phyloP scores from a whole-genome alignment of 2,888 invertebrate genomes.

The Galerucella nymphaeae region DNA sequence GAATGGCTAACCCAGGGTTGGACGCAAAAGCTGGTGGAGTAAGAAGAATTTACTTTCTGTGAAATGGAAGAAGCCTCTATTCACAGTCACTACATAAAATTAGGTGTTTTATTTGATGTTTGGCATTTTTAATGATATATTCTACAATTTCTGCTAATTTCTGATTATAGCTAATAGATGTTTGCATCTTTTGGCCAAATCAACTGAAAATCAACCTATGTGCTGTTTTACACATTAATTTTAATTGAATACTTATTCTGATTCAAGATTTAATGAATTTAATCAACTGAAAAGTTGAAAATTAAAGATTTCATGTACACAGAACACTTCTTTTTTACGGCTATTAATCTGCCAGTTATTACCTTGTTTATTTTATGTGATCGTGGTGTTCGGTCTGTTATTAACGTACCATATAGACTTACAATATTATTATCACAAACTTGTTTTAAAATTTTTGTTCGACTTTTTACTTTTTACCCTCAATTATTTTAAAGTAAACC shows the following conservation, averaged over 20 bases:
- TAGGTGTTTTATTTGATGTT: no score
- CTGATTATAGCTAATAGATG: no score
- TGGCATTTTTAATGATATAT: no score
- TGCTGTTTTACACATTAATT: neutral
- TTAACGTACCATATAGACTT: neutral
- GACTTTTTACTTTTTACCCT: neutral
- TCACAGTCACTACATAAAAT: no score
- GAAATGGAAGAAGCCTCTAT: no score
- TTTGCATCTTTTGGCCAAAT: no score
- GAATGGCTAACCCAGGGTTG: no score
- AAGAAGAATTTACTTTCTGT: no score
- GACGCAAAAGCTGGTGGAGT: no score
- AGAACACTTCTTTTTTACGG: neutral
- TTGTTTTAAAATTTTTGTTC: neutral
- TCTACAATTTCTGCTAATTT: no score
- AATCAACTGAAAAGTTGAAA: neutral
- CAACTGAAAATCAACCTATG: no score
- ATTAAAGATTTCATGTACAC: neutral
- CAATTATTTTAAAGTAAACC: neutral
- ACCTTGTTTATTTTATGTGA: neutral
- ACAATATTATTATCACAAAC: neutral
- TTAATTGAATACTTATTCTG: neutral
- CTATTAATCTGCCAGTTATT: neutral
- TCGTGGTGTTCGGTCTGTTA: neutral
- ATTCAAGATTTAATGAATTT: neutral